These are phyloP conservation scores for Spinus pinus DNA, from an alignment of 2,797 vertebrate genomes.

Conservation along the genomic window DNA sequence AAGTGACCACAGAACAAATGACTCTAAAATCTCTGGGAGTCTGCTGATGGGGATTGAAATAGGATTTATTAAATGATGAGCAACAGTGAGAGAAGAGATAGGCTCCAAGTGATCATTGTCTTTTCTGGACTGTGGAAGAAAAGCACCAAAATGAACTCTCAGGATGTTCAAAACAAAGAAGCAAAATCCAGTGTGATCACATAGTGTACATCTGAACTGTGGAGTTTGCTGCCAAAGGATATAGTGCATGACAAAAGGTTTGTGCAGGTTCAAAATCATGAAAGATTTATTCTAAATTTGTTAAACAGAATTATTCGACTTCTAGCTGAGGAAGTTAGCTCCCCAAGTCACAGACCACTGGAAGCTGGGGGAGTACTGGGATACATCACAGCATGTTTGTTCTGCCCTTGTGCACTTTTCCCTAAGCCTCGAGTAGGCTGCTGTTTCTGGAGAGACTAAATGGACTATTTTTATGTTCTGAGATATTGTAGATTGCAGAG, in stretches of 20 bases:
- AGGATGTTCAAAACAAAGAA: not conserved
- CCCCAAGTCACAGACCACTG: not conserved
- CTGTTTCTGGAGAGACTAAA: not conserved
- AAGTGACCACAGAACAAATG: not conserved
- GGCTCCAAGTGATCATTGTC: not conserved
- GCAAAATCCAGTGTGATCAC: rapidly evolving
- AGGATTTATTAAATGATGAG: not conserved
- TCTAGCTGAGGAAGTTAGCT: not conserved
- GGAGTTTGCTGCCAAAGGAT: not conserved
- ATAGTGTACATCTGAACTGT: not conserved
- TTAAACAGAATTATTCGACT: not conserved
- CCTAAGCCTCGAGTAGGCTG: not conserved
- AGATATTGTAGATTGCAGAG: not conserved
- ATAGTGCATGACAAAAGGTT: not conserved
- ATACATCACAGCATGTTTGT: not conserved
- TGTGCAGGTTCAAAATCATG: not conserved
- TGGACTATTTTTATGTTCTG: not conserved
- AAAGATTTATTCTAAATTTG: not conserved
- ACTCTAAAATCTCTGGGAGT: not conserved
- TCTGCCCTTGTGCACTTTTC: not conserved
- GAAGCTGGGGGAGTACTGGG: not conserved
- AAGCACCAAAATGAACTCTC: not conserved
- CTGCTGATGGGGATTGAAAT: not conserved
- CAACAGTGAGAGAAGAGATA: not conserved
- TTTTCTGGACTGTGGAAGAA: not conserved